Base-by-base conservation (phyloP, 2,113 vertebrate species). In the Pygathrix nemaeus region DNA sequence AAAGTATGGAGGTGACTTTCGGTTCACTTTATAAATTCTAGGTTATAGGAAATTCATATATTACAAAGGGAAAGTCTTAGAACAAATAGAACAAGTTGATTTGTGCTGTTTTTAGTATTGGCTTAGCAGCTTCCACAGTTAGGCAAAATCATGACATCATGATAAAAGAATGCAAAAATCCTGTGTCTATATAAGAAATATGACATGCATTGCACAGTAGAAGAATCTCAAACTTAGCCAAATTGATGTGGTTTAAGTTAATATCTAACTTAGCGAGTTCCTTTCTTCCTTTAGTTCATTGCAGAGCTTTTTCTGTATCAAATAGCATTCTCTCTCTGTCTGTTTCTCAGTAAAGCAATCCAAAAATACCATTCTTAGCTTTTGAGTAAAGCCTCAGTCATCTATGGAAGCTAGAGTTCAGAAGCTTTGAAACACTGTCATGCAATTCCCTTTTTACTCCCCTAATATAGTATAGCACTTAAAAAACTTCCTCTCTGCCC, bases 221-320 rank as follows among this genome's bases (percentile, higher is more conserved):
- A 72, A 98, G 94, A 96, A 96, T 87, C 78, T 93, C 92, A 89
- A 75, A 73, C 57, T 96, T 82, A 81, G 81, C 40, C 93, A 91
- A 87, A 96, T 80, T 76, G 76, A 95, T 97, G 50, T 90, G 66
- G 38, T 94, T 97, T 95, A 89, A 93, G 70, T 97, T 97, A 97
- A 97, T 96, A 97, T 25, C 32, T 98, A 80, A 98, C 85, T 94
- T 97, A 78, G 80, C 85, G 90, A 96, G 72, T 57, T 86, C n/a
- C 35, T 96, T 75, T n/a, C 0, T 97, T 93, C 82, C 90, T 88
- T 96, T 72, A 68, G 3, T 2, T 97, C 68, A 95, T 43, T 17
- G 0, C 17, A 30, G 43, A 82, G 57, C 16, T 97, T 96, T 88
- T 59, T 90, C 73, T 94, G 6, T 64, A 45, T 85, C 17, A 82